These are phyloP conservation scores for Gastracanthus pulcherrimus DNA, from an alignment of 2,888 invertebrate species.

Conservation along the genomic window DNA sequence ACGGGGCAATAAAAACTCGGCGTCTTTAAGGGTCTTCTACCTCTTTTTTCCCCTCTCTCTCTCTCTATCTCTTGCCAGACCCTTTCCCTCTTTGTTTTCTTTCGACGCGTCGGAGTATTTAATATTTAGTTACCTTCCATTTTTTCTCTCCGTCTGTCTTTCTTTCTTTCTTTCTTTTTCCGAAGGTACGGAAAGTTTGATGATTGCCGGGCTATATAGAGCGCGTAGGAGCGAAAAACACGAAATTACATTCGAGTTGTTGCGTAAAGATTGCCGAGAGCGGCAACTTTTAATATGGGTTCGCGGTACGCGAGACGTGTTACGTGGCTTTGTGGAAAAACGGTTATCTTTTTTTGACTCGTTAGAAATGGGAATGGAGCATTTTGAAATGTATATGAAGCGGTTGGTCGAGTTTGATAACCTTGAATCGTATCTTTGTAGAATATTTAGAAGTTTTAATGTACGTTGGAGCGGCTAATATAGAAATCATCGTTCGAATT, in stretches of 20 bases:
- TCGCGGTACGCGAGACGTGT: too few relatives aligned
- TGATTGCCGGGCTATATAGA: background rate
- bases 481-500: background rate
- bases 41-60: background rate
- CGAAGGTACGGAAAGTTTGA: background rate
- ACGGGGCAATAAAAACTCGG: conserved; percentile 15
- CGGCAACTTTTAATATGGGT: background rate
- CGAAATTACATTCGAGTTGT: conserved; percentile 19
- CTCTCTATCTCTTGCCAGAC: background rate
- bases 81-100: conserved; percentile 2
- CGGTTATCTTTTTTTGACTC: background rate
- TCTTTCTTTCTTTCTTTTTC: background rate
- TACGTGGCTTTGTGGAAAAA: background rate
- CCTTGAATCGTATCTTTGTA: conserved; percentile 17
- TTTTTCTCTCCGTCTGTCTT: background rate
- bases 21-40: background rate
- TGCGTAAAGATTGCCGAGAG: background rate
- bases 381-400: background rate
- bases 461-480: background rate
- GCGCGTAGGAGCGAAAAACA: background rate
- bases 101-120: conserved; percentile 1
- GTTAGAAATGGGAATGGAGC: background rate
- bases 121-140: background rate
- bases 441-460: too few relatives aligned
- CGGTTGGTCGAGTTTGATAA: background rate